Percentiles rank a stretch among this genome's conserved stretches.
phyloP scores from a whole-genome alignment of 1,140 invertebrate species.

The Sipha flava region DNA sequence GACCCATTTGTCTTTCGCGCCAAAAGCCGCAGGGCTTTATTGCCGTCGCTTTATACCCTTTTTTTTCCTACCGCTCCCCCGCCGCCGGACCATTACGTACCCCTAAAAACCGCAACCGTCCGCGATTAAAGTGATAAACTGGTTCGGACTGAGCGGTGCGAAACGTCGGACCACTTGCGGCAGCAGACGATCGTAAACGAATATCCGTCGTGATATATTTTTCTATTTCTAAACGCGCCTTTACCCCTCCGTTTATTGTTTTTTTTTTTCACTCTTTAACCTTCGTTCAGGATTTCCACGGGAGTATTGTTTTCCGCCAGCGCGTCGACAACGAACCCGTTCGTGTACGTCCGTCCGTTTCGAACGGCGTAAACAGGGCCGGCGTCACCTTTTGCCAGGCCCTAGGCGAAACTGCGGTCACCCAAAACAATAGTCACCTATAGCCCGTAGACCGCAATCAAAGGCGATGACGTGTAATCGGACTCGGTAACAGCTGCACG shows the following conservation, averaged over 20 bases:
- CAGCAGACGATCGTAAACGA: background rate
- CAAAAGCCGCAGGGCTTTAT: slow-evolving; percentile 26
- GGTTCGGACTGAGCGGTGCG: background rate
- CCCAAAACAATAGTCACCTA: too few relatives aligned
- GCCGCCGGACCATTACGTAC: background rate
- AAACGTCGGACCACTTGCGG: background rate
- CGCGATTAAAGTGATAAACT: slow-evolving; percentile 26
- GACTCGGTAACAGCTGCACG: too few relatives aligned
- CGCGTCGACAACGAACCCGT: too few relatives aligned
- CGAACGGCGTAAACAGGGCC: too few relatives aligned
- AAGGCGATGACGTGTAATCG: too few relatives aligned
- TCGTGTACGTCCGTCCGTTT: too few relatives aligned
- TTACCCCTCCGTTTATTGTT: background rate
- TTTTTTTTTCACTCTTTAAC: background rate
- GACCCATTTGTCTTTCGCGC: slow-evolving; percentile 22
- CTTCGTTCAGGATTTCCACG: too few relatives aligned
- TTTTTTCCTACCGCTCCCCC: background rate
- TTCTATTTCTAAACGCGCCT: background rate
- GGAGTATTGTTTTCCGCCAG: too few relatives aligned
- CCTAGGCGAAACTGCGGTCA: too few relatives aligned
- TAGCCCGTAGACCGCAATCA: too few relatives aligned
- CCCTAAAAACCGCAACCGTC: background rate
- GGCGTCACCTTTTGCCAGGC: too few relatives aligned
- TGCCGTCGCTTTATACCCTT: slow-evolving; percentile 5
- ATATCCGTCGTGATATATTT: slow-evolving; percentile 2